Base-by-base conservation (phyloP, 2,797 vertebrate species). In the Tapera naevia region DNA sequence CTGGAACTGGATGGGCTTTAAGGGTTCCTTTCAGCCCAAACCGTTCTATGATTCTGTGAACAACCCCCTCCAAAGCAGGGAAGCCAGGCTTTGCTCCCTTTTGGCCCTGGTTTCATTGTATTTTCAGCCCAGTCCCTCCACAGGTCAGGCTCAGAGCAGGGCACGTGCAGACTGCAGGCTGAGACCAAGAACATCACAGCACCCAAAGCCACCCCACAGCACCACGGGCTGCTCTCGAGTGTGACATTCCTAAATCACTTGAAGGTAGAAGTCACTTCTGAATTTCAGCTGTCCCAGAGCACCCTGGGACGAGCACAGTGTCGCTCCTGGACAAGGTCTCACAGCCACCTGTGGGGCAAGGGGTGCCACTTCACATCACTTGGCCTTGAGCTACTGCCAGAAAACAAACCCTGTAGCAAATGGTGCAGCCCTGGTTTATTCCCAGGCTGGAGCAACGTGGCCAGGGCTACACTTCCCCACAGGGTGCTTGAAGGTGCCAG, bases 331-430 rank as follows among this genome's bases (percentile, higher is more conserved):
- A 37, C 48, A 18, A 37, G 48, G 15, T 33, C n/a, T 35, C 72
- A 37, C 33, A 43, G 72, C 45, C 33, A 30, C 2, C 13, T 28
- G 43, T 10, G 2, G 33, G 32, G 25, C 2, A 12, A 48, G 28
- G 2, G n/a, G 15, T 22, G n/a, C n/a, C n/a, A 5, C 24, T 30
- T 48, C 69, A 41, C 9, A 13, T 2, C 45, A 33, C 41, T 45
- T 51, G 58, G 60, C 21, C 46, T 35, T 6, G 25, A 89, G 78
- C 69, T 57, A 9, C 37, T 41, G 41, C 27, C 28, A 35, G 58
- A 50, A 33, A 61, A 43, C 30, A 23, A 3, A 22, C 27, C 35
- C 24, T 56, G 56, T 0, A 1, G 45, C 1, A 0, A 37, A 27
- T 7, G 3, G 6, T 27, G 33, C 37, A 32, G 9, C n/a, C 54